A percentile compares a stretch with the other conserved stretches of the same genome.
Conservation (phyloP, 2,888 invertebrate genomes). For the Melanchra persicariae region DNA sequence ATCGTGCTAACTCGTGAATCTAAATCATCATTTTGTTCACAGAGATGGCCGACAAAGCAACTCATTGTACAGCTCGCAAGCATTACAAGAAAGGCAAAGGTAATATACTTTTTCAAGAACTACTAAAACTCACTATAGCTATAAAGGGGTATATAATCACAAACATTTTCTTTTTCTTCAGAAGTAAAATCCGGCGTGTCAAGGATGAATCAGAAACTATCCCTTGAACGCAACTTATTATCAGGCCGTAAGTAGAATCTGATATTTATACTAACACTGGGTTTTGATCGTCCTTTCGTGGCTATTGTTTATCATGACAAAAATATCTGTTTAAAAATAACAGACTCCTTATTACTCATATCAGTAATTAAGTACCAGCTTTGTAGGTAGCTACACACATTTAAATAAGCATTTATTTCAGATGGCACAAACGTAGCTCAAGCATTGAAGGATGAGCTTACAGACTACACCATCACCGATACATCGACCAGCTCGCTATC, state of each 20-base stretch:
- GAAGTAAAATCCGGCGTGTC: neutral
- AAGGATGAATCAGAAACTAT: neutral
- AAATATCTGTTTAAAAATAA: neutral
- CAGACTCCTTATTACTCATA: neutral
- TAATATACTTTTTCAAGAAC: neutral
- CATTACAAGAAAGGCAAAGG: neutral
- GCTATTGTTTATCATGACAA: too few species aligned
- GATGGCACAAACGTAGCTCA: neutral
- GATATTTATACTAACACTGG: neutral
- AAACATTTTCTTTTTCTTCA: too few species aligned
- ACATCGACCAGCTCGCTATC: slow-evolving; percentile 39
- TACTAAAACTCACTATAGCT: neutral
- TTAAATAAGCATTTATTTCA: slow-evolving; percentile 19
- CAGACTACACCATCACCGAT: slow-evolving; percentile 15
- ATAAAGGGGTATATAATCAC: too few species aligned
- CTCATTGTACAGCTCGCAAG: neutral
- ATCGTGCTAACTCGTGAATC: neutral
- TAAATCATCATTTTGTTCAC: slow-evolving; percentile 10
- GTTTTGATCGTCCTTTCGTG: too few species aligned
- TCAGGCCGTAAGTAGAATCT: slow-evolving; percentile 27
- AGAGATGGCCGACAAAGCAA: slow-evolving; percentile 21
- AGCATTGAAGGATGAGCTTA: neutral
- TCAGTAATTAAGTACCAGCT: too few species aligned
- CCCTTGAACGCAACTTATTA: slow-evolving; percentile 31
- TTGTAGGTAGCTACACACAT: neutral